Evolutionary conservation across 2,888 invertebrate species (phyloP).

Genomic region (Oscheius sp.): DNA sequence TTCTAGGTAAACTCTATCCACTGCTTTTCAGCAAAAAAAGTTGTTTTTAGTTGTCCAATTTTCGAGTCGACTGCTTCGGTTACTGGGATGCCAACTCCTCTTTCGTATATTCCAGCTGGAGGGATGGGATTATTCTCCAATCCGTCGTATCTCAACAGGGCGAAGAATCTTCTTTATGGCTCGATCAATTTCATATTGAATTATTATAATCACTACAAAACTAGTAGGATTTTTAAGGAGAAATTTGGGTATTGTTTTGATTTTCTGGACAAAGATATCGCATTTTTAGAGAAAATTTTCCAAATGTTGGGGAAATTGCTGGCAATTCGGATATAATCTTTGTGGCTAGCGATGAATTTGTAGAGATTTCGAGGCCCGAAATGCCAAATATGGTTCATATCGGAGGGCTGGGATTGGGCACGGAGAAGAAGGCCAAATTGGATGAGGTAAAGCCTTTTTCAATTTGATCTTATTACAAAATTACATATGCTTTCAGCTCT

Average conservation of each 20-base stretch:
- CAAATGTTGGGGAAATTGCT: constrained; percentile 40
- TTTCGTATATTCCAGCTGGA: constrained; percentile 9
- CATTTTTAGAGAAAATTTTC: constrained; percentile 52
- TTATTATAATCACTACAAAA: not conserved
- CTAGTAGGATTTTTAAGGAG: constrained; percentile 12
- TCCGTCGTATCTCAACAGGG: constrained; percentile 13
- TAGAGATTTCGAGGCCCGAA: constrained; percentile 55
- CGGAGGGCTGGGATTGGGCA: constrained; percentile 44
- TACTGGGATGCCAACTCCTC: constrained; percentile 33
- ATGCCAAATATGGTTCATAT: constrained; percentile 53
- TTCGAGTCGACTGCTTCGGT: constrained; percentile 22
- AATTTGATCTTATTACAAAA: constrained; percentile 3
- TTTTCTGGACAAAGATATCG: not conserved
- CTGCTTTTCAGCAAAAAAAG: too few species aligned
- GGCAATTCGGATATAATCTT: constrained; percentile 53
- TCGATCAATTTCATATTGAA: not conserved
- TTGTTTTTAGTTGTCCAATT: constrained; percentile 38
- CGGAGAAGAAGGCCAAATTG: constrained; percentile 1
- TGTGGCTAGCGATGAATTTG: constrained; percentile 53
- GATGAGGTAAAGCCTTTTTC: constrained; percentile 25
- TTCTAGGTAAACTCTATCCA: constrained; percentile 44
- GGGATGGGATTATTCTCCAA: constrained; percentile 9
- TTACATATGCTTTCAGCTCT: constrained; percentile 26
- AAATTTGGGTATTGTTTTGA: constrained; percentile 22
- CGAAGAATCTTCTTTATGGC: constrained; percentile 13